Conservation (phyloP, 2,888 invertebrate genomes). For the Peribatodes rhomboidaria region DNA sequence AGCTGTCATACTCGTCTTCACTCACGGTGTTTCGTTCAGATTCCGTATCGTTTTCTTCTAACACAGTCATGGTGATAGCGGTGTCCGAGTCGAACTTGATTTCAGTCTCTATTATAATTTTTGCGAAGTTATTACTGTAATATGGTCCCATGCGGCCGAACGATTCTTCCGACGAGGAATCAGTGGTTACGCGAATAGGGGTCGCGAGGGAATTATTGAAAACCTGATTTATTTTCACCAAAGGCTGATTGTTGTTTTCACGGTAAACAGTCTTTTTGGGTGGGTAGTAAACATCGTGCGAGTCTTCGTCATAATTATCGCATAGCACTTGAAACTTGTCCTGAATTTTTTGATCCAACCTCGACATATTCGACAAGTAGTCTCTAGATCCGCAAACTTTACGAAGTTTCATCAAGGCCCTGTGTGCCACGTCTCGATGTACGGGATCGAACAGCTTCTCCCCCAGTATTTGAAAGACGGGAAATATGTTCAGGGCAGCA, state of each 20-base stretch:
- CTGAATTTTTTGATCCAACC: constrained; percentile 78
- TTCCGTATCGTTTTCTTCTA: constrained; percentile 89
- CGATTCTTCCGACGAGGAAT: constrained; percentile 88
- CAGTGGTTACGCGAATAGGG: constrained; percentile 72
- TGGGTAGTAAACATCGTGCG: constrained; percentile 79
- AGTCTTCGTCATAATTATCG: constrained; percentile 80
- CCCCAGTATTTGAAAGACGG: constrained; percentile 83
- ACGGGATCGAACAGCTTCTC: constrained; percentile 83
- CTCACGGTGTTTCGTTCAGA: constrained; percentile 77
- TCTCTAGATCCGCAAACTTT: constrained; percentile 89
- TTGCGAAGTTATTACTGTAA: constrained; percentile 83
- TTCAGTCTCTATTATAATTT: constrained; percentile 93
- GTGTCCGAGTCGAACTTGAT: constrained; percentile 93
- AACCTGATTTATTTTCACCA: constrained; percentile 73
- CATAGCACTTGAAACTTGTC: constrained; percentile 80
- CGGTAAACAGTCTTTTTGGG: constrained; percentile 68
- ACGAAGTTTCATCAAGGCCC: constrained; percentile 90
- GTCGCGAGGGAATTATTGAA: constrained; percentile 65
- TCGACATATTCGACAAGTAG: constrained; percentile 86
- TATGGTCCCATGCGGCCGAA: constrained; percentile 73
- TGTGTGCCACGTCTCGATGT: constrained; percentile 90
- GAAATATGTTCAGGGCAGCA: constrained; percentile 79
- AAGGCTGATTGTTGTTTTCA: constrained; percentile 64
- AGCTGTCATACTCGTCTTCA: constrained; percentile 79
- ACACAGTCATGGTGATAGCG: constrained; percentile 93